Evolutionary conservation across 92 coral and sea anemone species (phyloP).

Genomic region (Pocillopora meandrina): DNA sequence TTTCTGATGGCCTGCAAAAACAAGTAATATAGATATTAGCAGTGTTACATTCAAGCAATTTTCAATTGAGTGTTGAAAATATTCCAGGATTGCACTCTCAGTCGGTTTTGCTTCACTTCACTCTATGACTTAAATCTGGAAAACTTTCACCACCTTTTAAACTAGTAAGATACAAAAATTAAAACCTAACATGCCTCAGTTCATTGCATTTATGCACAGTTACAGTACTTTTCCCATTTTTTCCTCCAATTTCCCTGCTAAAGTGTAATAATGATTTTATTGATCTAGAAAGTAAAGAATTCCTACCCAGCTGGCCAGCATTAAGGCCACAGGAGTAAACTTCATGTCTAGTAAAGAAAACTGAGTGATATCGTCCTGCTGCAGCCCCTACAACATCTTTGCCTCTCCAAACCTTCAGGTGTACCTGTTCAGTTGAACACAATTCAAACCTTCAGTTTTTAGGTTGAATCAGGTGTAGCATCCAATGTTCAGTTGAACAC

Average conservation of each 20-base stretch:
- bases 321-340: constrained; percentile 92
- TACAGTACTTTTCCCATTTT: neutral
- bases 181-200: no score
- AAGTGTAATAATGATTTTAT: neutral
- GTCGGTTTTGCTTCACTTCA: no score
- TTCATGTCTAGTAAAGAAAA: constrained; percentile 71
- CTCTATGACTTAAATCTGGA: neutral
- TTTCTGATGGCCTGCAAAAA: constrained; percentile 73
- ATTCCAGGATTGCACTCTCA: no score
- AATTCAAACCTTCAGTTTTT: no score
- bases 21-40: neutral
- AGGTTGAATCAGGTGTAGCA: no score
- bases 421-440: constrained; percentile 61
- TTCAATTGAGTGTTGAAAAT: neutral
- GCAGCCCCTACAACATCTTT: constrained; percentile 80
- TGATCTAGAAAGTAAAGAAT: neutral
- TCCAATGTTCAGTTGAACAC: no score
- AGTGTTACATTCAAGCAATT: neutral
- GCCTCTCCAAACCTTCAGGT: constrained; percentile 73
- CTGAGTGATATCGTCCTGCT: constrained; percentile 91
- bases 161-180: no score
- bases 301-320: constrained; percentile 88
- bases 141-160: no score
- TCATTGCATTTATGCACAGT: no score
- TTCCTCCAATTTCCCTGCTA: neutral